A percentile compares a stretch with the other conserved stretches of the same genome.
Conservation (phyloP, 2,888 invertebrate genomes). For the Conops quadrifasciatus region DNA sequence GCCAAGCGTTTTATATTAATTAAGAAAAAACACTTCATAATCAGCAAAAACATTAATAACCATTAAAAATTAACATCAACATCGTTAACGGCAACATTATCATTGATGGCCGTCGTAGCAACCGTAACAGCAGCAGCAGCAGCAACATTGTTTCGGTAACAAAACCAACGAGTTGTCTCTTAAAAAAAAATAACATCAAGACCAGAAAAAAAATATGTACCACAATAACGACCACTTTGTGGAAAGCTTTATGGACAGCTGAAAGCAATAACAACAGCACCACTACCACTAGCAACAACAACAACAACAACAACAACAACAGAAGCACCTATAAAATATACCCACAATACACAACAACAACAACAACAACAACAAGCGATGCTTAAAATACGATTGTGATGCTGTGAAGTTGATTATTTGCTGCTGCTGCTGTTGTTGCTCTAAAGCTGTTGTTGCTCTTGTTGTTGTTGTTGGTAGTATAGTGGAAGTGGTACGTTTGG, state of each 20-base stretch:
- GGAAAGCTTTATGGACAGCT: not conserved
- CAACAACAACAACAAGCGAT: not conserved
- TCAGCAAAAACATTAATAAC: slow-evolving; percentile 35
- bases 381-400: slow-evolving; percentile 19
- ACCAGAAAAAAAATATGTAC: not conserved
- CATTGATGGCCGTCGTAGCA: slow-evolving; percentile 4
- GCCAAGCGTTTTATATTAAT: slow-evolving; percentile 28
- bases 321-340: not conserved
- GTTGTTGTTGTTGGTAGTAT: slow-evolving; percentile 16
- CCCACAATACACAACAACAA: not conserved
- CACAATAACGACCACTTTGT: not conserved
- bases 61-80: slow-evolving; percentile 22
- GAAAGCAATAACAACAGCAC: slow-evolving; percentile 12
- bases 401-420: slow-evolving; percentile 16
- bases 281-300: not conserved
- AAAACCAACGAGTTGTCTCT: slow-evolving; percentile 13
- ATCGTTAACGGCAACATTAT: slow-evolving; percentile 10
- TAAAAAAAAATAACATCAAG: too few species aligned
- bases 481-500: slow-evolving; percentile 19
- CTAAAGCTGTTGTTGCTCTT: not conserved
- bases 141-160: slow-evolving; percentile 1
- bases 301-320: slow-evolving; percentile 18
- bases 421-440: slow-evolving; percentile 9
- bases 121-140: slow-evolving; percentile 28
- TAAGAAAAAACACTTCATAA: too few species aligned